phyloP scores from a whole-genome alignment of 2,888 invertebrate species.

The Dasysyrphus albostriatus region DNA sequence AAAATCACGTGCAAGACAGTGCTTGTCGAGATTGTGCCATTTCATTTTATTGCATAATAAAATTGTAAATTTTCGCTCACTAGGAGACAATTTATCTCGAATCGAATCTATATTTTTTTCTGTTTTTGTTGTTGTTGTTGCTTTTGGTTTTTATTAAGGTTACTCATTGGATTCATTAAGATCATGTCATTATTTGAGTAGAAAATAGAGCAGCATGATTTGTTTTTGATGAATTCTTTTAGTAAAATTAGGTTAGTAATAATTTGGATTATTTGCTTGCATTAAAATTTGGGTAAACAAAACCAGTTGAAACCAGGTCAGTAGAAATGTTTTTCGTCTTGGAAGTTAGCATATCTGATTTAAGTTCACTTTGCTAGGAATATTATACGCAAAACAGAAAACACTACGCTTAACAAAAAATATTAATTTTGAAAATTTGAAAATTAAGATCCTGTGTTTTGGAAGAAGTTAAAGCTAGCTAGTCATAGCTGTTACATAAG shows the following conservation, averaged over 20 bases:
- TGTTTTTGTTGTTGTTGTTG: constrained; percentile 15
- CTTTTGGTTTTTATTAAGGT: constrained; percentile 15
- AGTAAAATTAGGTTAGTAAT: neutral
- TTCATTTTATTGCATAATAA: constrained; percentile 72
- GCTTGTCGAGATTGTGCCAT: constrained; percentile 64
- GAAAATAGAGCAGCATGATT: neutral
- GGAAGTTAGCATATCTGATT: too few species aligned
- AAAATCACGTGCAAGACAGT: constrained; percentile 52
- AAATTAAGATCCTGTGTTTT: too few species aligned
- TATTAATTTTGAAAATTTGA: too few species aligned
- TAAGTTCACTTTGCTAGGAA: too few species aligned
- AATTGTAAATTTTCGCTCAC: constrained; percentile 61
- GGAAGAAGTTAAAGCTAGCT: too few species aligned
- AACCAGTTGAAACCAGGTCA: too few species aligned
- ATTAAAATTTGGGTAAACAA: too few species aligned
- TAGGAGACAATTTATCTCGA: constrained; percentile 50
- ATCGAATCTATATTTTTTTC: constrained; percentile 26
- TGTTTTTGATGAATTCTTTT: neutral
- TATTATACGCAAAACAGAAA: too few species aligned
- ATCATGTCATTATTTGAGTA: neutral
- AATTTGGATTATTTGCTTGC: neutral
- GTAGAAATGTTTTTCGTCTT: too few species aligned
- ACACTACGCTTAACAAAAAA: too few species aligned
- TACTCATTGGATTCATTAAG: constrained; percentile 26
- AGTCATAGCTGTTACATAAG: too few species aligned